Conservation (phyloP, 2,113 vertebrate genomes). For the Macrotis lagotis region DNA sequence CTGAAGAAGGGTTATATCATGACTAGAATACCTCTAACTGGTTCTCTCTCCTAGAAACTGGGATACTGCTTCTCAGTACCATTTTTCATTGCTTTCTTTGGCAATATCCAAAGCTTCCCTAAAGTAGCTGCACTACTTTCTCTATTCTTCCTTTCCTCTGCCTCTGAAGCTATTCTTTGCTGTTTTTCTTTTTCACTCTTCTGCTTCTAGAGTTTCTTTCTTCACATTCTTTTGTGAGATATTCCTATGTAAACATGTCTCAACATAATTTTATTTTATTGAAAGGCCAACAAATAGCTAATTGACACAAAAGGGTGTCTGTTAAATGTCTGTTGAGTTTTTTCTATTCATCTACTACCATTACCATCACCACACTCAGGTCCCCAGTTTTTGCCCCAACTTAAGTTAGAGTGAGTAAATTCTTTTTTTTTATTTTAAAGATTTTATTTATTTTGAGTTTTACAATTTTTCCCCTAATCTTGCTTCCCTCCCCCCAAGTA, state of each 20-base stretch:
- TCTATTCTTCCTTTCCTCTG: neutral
- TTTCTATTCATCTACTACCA: neutral
- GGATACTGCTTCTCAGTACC: neutral
- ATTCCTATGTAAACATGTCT: neutral
- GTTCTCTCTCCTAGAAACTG: neutral
- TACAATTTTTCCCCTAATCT: too few relatives aligned
- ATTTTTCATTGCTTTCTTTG: neutral
- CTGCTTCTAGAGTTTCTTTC: neutral
- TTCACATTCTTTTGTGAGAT: neutral
- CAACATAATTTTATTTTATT: neutral
- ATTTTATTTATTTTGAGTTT: too few relatives aligned
- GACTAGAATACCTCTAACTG: neutral
- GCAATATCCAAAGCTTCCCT: neutral
- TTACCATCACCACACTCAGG: neutral
- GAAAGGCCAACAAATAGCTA: neutral
- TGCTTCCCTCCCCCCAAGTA: too few relatives aligned
- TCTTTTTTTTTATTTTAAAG: too few relatives aligned
- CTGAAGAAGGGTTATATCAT: too few relatives aligned
- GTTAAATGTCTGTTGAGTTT: neutral
- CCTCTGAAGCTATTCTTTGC: neutral
- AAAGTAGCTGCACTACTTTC: neutral
- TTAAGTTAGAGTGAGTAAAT: neutral
- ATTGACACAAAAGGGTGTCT: neutral
- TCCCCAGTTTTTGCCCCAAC: neutral
- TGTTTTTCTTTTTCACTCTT: neutral